Percentiles rank a stretch among this genome's conserved stretches.
Evolutionary conservation across 2,113 vertebrate genomes (phyloP).

Genomic region (Alligator mississippiensis): DNA sequence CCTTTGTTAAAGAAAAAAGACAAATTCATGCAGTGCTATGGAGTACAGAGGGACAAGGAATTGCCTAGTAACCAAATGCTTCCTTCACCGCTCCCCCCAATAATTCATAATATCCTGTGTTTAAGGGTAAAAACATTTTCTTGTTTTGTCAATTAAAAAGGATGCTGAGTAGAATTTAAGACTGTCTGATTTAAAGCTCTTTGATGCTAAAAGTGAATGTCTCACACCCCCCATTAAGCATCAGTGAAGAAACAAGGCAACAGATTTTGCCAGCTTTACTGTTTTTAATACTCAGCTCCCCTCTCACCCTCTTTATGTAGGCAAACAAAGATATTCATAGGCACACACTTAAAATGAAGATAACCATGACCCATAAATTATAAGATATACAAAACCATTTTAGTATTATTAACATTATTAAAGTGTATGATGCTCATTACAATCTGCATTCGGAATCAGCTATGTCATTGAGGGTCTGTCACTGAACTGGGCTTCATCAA

Average conservation of each 20-base stretch:
- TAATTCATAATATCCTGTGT: neutral
- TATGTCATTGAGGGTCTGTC: neutral
- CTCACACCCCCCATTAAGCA: neutral
- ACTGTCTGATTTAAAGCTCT: too few relatives aligned
- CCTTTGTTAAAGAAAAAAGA: neutral
- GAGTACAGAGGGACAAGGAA: fast-evolving
- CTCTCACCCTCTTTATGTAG: neutral
- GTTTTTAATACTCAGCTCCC: neutral
- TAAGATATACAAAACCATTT: neutral
- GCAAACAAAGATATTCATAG: neutral
- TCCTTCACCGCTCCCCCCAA: too few relatives aligned
- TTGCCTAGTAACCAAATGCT: neutral
- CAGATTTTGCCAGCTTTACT: neutral
- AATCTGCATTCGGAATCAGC: neutral
- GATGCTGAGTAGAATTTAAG: neutral
- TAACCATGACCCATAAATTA: neutral
- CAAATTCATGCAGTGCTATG: neutral
- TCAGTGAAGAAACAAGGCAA: neutral
- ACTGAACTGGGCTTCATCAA: neutral
- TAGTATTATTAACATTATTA: neutral
- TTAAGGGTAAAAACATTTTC: neutral
- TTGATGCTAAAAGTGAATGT: too few relatives aligned
- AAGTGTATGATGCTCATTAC: neutral
- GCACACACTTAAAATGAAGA: neutral
- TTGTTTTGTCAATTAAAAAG: neutral